Conservation (phyloP, 2,888 invertebrate species). For the Abrostola tripartita region DNA sequence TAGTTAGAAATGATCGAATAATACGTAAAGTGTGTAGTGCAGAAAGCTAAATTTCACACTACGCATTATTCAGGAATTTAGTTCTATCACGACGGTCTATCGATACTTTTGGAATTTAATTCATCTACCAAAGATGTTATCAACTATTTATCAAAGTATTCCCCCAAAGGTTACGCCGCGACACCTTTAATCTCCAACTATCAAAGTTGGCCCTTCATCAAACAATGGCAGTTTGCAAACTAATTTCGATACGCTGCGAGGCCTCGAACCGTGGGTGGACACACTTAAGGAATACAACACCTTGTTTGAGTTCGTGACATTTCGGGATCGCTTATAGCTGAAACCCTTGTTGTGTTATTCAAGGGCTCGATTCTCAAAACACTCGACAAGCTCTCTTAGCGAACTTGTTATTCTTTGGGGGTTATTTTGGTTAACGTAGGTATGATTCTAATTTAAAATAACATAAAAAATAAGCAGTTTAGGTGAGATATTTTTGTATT, state of each 20-base stretch:
- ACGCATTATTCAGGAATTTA: neutral
- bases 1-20: too few species aligned
- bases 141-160: constrained; percentile 23
- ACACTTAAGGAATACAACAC: constrained; percentile 21
- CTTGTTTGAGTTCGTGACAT: constrained; percentile 18
- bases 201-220: constrained; percentile 38
- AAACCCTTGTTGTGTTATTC: constrained; percentile 30
- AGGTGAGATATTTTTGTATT: neutral
- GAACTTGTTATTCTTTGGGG: neutral
- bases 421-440: too few species aligned
- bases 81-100: neutral
- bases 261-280: constrained; percentile 22
- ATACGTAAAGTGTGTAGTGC: too few species aligned
- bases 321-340: constrained; percentile 12
- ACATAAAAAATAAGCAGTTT: too few species aligned
- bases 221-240: constrained; percentile 58
- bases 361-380: constrained; percentile 4
- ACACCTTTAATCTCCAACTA: constrained; percentile 32
- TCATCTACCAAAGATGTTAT: constrained; percentile 7
- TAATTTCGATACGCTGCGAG: constrained; percentile 60
- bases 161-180: constrained; percentile 13
- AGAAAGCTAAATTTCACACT: neutral
- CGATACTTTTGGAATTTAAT: neutral
- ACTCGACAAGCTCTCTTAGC: neutral
- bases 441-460: too few species aligned